Evolutionary conservation across 1,140 invertebrate genomes (phyloP), one percentile per base, ranked within the genome.

Genomic region (Sarcophaga bullata): DNA sequence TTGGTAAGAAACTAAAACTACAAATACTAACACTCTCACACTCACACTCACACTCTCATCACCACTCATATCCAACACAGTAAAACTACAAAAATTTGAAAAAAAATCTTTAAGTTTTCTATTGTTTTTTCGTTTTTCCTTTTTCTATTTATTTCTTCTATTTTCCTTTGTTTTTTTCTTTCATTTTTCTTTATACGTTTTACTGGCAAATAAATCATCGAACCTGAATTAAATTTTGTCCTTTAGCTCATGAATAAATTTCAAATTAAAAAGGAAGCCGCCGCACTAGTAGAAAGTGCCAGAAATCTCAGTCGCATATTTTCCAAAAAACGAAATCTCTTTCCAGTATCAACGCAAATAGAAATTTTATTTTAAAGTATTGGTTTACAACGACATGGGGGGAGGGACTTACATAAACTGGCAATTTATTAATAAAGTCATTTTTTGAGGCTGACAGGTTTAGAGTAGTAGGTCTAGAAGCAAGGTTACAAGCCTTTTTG

Each of bases 201-300:
- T 48, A 46, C 47, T 50, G 11, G 75, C 49, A 78, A 78, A 78
- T 78, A 78, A 78, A 78, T 78, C 75, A 78, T 78, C 75, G 75
- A 78, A 78, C 75, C 75, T 78, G 75, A 78, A 78, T 78, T 78
- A 78, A 78, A 78, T 78, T 78, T 78, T 78, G 48, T 78, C 75
- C 75, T 25, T 78, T 50, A 68, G 75, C 75, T 78, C 75, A 78
- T 78, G 75, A 78, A 78, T 78, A 78, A 78, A 78, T 78, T 78
- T 78, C 75, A 78, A 78, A 78, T 78, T 78, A 78, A 78, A 78
- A 78, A 49, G 25, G 25, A 37, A 37, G 4, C 25, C 25, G 25
- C 4, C 25, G 25, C 25, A 37, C 25, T 37, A 19, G 62, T 2
- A 68, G 10, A 68, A 68, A 25, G 25, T 2, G 10, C 19, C 17